These are phyloP conservation scores for Campoplex nolae DNA, from an alignment of 2,888 invertebrate genomes.

Conservation along the genomic window DNA sequence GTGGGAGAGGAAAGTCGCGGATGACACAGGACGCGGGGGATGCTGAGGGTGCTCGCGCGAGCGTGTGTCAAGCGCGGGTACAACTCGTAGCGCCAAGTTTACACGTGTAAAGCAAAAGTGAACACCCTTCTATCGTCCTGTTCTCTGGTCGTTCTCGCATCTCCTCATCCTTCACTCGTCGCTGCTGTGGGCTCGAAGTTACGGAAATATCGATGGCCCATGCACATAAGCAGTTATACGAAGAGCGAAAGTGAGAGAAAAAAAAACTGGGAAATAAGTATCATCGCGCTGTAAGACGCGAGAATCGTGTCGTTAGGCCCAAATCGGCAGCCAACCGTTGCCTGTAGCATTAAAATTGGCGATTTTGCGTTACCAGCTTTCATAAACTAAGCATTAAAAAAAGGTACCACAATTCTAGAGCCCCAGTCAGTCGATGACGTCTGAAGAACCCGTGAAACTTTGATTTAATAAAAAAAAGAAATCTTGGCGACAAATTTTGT, in stretches of 20 bases:
- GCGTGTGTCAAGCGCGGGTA: conserved; percentile 60
- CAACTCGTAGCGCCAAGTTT: conserved; percentile 64
- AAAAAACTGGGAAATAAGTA: background rate
- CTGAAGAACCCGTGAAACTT: background rate
- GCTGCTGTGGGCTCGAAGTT: conserved; percentile 32
- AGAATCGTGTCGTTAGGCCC: background rate
- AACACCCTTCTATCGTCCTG: conserved; percentile 28
- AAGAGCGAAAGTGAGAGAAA: background rate
- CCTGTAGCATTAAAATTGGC: background rate
- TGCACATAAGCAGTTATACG: background rate
- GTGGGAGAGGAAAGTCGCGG: background rate
- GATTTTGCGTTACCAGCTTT: background rate
- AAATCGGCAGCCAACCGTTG: background rate
- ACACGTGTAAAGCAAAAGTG: conserved; percentile 67
- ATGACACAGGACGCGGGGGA: conserved; percentile 18
- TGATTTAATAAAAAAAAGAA: background rate
- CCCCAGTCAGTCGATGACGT: no score
- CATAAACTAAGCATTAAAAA: background rate
- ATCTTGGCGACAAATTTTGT: background rate
- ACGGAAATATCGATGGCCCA: conserved; percentile 17
- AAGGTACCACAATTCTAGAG: background rate
- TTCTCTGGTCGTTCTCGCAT: conserved; percentile 4
- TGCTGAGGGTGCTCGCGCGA: conserved; percentile 48
- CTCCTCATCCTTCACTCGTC: conserved; percentile 31
- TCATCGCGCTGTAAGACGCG: background rate